Conservation (phyloP, 2,797 vertebrate species). For the Enteromius thamalakanensis region DNA sequence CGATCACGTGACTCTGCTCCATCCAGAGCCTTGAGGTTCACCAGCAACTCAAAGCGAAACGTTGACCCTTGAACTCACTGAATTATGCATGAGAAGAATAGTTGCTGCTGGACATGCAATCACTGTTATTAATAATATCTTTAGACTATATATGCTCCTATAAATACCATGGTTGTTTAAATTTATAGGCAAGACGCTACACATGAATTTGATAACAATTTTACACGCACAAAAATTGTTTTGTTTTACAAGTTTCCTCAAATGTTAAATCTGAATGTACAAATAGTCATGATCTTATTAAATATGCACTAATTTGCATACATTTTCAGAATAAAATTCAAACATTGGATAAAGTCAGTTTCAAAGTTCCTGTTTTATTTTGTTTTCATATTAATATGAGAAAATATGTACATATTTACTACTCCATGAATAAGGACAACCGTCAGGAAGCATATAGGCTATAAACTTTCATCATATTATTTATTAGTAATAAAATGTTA, state of each 20-base stretch:
- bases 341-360: background rate
- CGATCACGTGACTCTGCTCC: conserved; percentile 35
- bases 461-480: background rate
- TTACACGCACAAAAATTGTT: background rate
- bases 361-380: background rate
- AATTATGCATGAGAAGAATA: conserved; percentile 39
- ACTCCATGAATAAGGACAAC: background rate
- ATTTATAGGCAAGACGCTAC: background rate
- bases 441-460: background rate
- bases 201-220: background rate
- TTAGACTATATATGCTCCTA: background rate
- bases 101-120: conserved; percentile 43
- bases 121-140: conserved; percentile 28
- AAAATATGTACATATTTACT: no score
- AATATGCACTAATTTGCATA: background rate
- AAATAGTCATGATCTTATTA: background rate
- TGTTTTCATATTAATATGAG: background rate
- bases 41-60: conserved; percentile 30
- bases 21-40: conserved; percentile 34
- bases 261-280: background rate
- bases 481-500: background rate
- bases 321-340: background rate
- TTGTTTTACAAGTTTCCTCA: background rate
- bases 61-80: conserved; percentile 49
- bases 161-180: background rate